phyloP scores from a whole-genome alignment of 2,888 invertebrate species.

The Plebejus argus region DNA sequence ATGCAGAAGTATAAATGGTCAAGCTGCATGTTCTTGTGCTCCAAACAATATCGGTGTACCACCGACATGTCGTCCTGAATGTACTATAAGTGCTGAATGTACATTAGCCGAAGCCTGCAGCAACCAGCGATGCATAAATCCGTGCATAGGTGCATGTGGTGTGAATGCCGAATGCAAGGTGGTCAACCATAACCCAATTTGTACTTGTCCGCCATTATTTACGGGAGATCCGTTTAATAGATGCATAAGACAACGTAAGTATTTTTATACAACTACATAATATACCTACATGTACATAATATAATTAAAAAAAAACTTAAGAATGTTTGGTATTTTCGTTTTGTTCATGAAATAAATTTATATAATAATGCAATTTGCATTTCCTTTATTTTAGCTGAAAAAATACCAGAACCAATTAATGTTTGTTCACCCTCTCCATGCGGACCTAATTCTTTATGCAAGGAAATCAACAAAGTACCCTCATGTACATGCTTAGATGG shows the following conservation, averaged over 20 bases:
- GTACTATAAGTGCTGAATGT: constrained; percentile 87
- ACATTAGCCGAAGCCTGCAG: constrained; percentile 85
- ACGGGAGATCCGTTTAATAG: constrained; percentile 85
- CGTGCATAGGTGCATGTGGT: constrained; percentile 88
- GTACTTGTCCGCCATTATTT: constrained; percentile 83
- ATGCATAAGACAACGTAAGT: constrained; percentile 80
- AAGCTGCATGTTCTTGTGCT: constrained; percentile 86
- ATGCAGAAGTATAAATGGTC: constrained; percentile 82
- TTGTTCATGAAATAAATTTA: background rate
- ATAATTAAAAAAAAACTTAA: too few relatives aligned
- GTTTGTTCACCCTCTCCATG: constrained; percentile 90
- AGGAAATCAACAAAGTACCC: constrained; percentile 84
- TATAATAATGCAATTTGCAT: background rate
- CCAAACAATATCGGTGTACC: constrained; percentile 83
- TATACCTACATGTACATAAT: too few relatives aligned
- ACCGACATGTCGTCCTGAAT: constrained; percentile 87
- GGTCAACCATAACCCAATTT: constrained; percentile 88
- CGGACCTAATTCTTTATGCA: constrained; percentile 88
- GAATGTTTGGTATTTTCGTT: background rate
- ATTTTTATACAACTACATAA: constrained; percentile 34
- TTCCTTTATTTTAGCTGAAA: constrained; percentile 67
- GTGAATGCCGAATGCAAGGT: constrained; percentile 87
- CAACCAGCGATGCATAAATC: constrained; percentile 86
- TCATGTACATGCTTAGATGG: constrained; percentile 88
- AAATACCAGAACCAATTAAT: constrained; percentile 74